Evolutionary conservation across 2,113 vertebrate genomes (phyloP), one percentile per base, ranked within the genome.

Genomic region (Myotis yumanensis): DNA sequence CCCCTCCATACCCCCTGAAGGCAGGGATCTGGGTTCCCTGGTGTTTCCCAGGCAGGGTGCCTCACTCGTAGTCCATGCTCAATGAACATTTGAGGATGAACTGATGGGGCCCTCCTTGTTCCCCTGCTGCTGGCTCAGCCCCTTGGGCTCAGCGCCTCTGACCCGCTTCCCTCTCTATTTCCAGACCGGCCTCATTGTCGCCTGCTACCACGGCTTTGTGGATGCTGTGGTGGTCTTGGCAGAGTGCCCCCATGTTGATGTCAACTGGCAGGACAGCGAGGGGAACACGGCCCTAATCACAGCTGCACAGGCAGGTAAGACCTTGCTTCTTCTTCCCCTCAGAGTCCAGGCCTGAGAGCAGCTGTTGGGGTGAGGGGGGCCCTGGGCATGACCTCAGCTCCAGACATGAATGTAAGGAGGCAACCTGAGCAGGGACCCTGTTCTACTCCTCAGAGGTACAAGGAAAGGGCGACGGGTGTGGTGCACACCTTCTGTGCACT

Each of bases 211-310:
- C 64, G 99, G 99, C 52, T 99, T 98, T 51, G 99, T 99, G 98
- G 99, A 99, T 73, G 97, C 99, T 0, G 99, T 99, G 97, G 98
- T 99, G 96, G 98, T 99, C 76, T 98, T 99, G 95, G 98, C 99
- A 17, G 99, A 99, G 83, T 99, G 99, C 97, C 99, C 99, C 72
- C 98, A 99, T 85, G 89, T 99, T 91, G 99, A 99, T 11, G 99
- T 99, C 95, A 99, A 99, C 98, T 99, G 99, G 99, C 99, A 99
- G 98, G 99, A 99, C 98, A 99, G 98, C 0, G 99, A 99, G 97
- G 99, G 99, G 75, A 99, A 99, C 98, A 99, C 99, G 0, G 99
- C 99, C 85, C 99, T 99, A 7, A 99, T 99, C 97, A 99, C 98
- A 11, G 99, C 99, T 11, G 98, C 98, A 0, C 99, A 99, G 98